Evolutionary conservation across 2,113 vertebrate genomes (phyloP), one percentile per base, ranked within the genome.

Genomic region (Corynorhinus townsendii): DNA sequence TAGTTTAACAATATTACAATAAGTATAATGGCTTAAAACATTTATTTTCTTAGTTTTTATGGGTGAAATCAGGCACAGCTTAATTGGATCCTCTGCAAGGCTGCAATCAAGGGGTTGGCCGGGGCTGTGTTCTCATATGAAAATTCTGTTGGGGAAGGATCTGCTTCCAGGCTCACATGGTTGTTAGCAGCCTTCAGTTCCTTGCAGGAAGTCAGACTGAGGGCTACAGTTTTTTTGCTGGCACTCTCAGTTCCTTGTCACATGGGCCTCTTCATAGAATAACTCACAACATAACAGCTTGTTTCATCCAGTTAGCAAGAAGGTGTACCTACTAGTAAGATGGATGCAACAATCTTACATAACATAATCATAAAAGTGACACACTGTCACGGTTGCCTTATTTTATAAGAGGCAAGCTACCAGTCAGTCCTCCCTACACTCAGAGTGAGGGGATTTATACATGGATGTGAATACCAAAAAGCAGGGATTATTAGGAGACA

Each of bases 1-100:
- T 59, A 59, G 22, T 59, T 59, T 94, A 40, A 40, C 56, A 84
- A 3, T 81, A 35, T 88, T 64, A 56, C 1, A 64, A 35, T 1
- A 47, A 62, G 75, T 11, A 17, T 33, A 87, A 38, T 52, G 40
- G 68, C 38, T 93, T 85, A 71, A 80, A 84, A 69, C 47, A 56
- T 38, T 86, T 93, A 72, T 82, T 95, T 93, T 89, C 69, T 94
- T 19, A n/a, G 11, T 85, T 47, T 88, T 35, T 66, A 14, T 66
- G 28, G 26, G 10, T 64, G 20, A 33, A 4, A 80, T 30, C 71
- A 91, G 40, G 15, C 28, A 56, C 11, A 54, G 10, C 8, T 92
- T 77, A 30, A 16, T 38, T 30, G 52, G 33, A 30, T 89, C 38
- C 30, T 83, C 20, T 91, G 45, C n/a, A 80, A 62, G 35, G 45